phyloP scores from a whole-genome alignment of 2,797 vertebrate species.

The Gymnothorax javanicus region DNA sequence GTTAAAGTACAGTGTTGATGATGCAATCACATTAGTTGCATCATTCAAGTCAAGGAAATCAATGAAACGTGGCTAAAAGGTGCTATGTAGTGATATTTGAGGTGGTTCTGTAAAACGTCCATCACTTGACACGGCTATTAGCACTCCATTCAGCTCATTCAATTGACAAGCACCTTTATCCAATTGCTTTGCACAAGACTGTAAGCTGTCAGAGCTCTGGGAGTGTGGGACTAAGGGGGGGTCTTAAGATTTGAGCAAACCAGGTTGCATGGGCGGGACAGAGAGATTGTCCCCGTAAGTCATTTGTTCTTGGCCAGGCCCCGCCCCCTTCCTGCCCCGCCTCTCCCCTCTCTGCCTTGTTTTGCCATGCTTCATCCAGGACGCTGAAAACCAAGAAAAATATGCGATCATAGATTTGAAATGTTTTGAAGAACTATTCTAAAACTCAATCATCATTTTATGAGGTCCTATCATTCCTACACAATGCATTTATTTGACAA shows the following conservation, averaged over 20 bases:
- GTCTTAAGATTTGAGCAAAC: slow-evolving; percentile 47
- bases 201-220: slow-evolving; percentile 71
- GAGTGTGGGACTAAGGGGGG: slow-evolving; percentile 18
- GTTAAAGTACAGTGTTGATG: too few species aligned
- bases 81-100: too few species aligned
- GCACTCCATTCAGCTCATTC: too few species aligned
- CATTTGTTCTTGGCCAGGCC: not conserved
- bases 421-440: not conserved
- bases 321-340: not conserved
- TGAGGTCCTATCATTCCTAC: not conserved
- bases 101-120: too few species aligned
- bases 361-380: not conserved
- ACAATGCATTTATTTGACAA: not conserved
- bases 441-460: not conserved
- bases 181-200: too few species aligned
- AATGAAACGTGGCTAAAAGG: too few species aligned
- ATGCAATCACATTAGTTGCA: too few species aligned
- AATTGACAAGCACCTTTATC: too few species aligned
- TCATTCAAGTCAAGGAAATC: too few species aligned
- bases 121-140: too few species aligned
- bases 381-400: not conserved
- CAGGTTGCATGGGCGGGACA: slow-evolving; percentile 67
- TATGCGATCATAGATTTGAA: not conserved
- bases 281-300: slow-evolving; percentile 38
- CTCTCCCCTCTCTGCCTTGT: not conserved